These are phyloP conservation scores for Heliocidaris tuberculata DNA, from an alignment of 35 echinoderm and acorn worm species.

Conservation along the genomic window DNA sequence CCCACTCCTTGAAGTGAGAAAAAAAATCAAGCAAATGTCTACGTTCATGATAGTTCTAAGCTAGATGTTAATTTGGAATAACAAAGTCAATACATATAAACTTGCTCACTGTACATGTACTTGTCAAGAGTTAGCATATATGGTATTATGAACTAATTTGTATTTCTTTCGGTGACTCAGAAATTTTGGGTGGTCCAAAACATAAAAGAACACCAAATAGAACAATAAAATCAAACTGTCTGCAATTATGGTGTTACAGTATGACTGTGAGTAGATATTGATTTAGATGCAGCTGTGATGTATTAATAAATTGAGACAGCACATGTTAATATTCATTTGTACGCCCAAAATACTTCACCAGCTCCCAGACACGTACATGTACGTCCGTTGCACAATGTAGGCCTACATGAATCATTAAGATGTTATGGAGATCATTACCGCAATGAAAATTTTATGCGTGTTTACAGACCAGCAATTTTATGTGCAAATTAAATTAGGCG, in stretches of 20 bases:
- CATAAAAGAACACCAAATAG: not conserved
- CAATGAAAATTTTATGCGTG: not conserved
- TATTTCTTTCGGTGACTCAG: not conserved
- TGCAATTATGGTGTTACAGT: not conserved
- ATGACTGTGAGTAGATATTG: not conserved
- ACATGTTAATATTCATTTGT: not conserved
- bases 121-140: too few relatives aligned
- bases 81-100: too few relatives aligned
- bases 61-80: too few relatives aligned
- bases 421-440: not conserved
- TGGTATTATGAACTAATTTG: not conserved
- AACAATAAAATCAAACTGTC: constrained; percentile 3
- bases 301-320: not conserved
- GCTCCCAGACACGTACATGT: not conserved
- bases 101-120: too few relatives aligned
- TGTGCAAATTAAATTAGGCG: not conserved
- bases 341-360: not conserved
- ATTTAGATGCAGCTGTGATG: not conserved
- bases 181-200: not conserved
- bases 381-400: not conserved
- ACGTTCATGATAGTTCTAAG: too few relatives aligned
- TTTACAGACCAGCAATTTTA: not conserved
- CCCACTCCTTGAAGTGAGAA: too few relatives aligned
- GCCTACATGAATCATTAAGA: not conserved
- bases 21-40: too few relatives aligned